These are phyloP conservation scores for Polypedilum pembai DNA, from an alignment of 1,140 invertebrate genomes.

Conservation along the genomic window DNA sequence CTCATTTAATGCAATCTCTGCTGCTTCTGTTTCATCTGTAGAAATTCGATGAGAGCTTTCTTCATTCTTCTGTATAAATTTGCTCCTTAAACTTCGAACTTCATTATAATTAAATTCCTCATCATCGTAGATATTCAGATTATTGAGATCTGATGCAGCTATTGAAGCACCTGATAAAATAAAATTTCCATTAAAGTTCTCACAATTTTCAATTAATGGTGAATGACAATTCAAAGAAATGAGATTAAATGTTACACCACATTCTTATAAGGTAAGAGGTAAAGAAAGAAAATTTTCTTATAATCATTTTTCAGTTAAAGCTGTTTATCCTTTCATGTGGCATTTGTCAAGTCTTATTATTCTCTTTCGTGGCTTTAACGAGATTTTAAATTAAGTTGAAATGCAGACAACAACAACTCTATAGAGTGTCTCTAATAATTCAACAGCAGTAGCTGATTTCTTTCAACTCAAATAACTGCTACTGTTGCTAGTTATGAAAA, in stretches of 20 bases:
- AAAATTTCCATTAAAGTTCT: background rate
- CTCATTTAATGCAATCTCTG: background rate
- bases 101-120: background rate
- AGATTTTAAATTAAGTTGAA: background rate
- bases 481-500: background rate
- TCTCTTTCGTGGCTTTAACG: background rate
- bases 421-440: background rate
- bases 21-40: background rate
- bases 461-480: background rate
- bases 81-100: background rate
- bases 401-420: background rate
- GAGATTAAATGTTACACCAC: background rate
- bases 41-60: background rate
- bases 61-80: background rate
- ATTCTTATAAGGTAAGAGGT: background rate
- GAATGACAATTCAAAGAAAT: background rate
- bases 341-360: no score
- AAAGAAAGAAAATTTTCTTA: background rate
- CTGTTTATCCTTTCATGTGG: background rate
- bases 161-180: slow-evolving; percentile 3
- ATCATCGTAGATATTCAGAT: background rate
- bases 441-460: no score
- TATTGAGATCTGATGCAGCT: background rate
- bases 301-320: background rate
- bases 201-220: background rate